phyloP scores from a whole-genome alignment of 1,140 invertebrate species.

The Pomacea maculata region DNA sequence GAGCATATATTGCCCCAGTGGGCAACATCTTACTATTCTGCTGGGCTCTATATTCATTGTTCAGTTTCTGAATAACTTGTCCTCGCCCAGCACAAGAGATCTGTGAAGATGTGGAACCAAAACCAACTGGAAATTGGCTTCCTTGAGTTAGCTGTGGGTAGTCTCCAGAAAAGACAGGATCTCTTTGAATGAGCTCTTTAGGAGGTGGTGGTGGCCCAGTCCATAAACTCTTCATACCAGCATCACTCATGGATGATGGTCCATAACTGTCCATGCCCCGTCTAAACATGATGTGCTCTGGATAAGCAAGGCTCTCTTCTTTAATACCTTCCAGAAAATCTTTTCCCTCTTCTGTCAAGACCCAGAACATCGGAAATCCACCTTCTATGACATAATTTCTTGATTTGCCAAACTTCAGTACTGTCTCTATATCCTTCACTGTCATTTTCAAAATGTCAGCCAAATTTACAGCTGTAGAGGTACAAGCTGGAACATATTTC shows the following conservation, averaged over 20 bases:
- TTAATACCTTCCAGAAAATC: neutral
- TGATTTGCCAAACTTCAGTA: neutral
- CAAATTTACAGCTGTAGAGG: neutral
- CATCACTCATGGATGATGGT: no score
- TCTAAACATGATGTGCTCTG: no score
- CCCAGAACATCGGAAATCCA: neutral
- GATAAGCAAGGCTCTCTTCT: no score
- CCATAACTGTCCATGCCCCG: no score
- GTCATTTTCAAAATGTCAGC: neutral
- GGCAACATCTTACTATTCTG: no score
- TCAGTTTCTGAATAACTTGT: no score
- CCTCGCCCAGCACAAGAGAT: neutral
- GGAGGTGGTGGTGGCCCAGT: neutral
- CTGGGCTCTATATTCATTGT: no score
- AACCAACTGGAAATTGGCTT: neutral
- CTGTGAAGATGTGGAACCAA: no score
- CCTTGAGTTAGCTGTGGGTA: neutral
- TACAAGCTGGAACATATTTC: neutral
- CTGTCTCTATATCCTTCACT: neutral
- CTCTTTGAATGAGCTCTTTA: neutral
- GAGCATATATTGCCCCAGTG: no score
- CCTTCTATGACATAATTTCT: no score
- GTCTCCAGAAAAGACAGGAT: neutral
- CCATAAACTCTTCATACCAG: no score
- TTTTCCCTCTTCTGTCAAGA: conserved; percentile 7